These are phyloP conservation scores for Eupristina koningsbergeri DNA, from an alignment of 1,140 invertebrate genomes.

Conservation along the genomic window DNA sequence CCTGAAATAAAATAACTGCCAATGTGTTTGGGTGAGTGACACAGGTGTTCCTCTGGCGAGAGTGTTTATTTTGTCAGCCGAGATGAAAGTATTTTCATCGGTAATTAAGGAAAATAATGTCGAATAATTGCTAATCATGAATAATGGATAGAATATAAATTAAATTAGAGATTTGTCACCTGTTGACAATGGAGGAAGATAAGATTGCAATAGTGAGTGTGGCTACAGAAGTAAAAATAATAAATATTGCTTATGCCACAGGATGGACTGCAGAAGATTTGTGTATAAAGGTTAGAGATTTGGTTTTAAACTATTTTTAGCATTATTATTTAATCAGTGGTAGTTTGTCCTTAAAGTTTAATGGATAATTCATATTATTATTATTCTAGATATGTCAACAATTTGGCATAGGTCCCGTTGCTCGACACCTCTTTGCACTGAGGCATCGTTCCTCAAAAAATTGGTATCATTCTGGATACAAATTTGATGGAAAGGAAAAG, in stretches of 20 bases:
- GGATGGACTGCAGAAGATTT: slow-evolving; percentile 79
- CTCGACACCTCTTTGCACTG: slow-evolving; percentile 84
- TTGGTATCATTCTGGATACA: slow-evolving; percentile 77
- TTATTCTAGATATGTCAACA: slow-evolving; percentile 76
- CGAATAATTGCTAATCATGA: neutral
- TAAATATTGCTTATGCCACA: slow-evolving; percentile 62
- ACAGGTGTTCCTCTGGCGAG: neutral
- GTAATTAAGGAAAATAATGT: neutral
- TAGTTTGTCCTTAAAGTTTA: neutral
- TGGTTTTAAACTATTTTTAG: neutral
- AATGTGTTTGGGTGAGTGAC: neutral
- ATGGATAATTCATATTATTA: slow-evolving; percentile 26
- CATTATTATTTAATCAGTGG: neutral
- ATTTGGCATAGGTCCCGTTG: slow-evolving; percentile 82
- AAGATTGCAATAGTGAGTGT: slow-evolving; percentile 59
- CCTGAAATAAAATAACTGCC: neutral
- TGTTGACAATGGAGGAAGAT: slow-evolving; percentile 63
- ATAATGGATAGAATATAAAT: slow-evolving; percentile 19
- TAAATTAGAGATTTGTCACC: neutral
- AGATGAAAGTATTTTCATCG: neutral
- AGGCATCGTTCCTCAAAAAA: slow-evolving; percentile 75
- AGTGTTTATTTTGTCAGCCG: neutral
- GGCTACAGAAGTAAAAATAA: slow-evolving; percentile 66
- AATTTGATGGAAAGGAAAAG: slow-evolving; percentile 72
- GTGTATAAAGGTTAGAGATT: slow-evolving; percentile 73